These are phyloP conservation scores for Ammodytes marinus DNA, from an alignment of 2,113 vertebrate genomes.

Conservation along the genomic window DNA sequence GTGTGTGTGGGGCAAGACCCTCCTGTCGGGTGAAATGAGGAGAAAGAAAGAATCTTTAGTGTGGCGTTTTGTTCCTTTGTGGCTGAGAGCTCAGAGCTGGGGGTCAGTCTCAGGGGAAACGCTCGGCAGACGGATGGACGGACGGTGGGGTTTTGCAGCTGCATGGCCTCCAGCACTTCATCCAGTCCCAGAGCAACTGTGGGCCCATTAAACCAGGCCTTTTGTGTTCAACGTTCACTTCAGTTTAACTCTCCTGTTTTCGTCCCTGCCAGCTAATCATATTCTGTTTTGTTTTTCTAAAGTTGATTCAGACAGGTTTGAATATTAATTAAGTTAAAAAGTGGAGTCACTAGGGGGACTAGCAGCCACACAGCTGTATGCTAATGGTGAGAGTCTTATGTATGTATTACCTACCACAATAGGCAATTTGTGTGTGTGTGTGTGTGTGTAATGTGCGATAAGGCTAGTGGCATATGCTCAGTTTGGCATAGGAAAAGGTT, in stretches of 20 bases:
- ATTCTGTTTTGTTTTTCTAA: slow-evolving; percentile 31
- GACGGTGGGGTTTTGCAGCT: slow-evolving; percentile 66
- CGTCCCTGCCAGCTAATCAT: background rate
- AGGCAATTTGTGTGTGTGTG: slow-evolving; percentile 47
- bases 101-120: slow-evolving; percentile 73
- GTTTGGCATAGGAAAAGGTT: slow-evolving; percentile 49
- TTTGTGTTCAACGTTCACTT: slow-evolving; percentile 25
- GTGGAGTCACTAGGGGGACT: slow-evolving; percentile 15
- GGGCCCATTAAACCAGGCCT: slow-evolving; percentile 58
- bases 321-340: slow-evolving; percentile 54
- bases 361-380: slow-evolving; percentile 68
- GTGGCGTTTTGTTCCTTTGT: slow-evolving; percentile 65
- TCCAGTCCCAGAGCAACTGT: slow-evolving; percentile 60
- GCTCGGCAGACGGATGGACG: slow-evolving; percentile 55
- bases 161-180: slow-evolving; percentile 68
- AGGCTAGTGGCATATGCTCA: slow-evolving; percentile 46
- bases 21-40: slow-evolving; percentile 70
- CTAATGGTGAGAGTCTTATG: slow-evolving; percentile 59
- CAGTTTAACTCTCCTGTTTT: slow-evolving; percentile 39
- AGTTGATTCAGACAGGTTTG: slow-evolving; percentile 38
- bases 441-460: slow-evolving; percentile 57
- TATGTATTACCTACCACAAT: slow-evolving; percentile 15
- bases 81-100: slow-evolving; percentile 24
- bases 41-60: slow-evolving; percentile 67
- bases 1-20: slow-evolving; percentile 19